Evolutionary conservation across 2,888 invertebrate species (phyloP).

Genomic region (Poecilus cupreus): DNA sequence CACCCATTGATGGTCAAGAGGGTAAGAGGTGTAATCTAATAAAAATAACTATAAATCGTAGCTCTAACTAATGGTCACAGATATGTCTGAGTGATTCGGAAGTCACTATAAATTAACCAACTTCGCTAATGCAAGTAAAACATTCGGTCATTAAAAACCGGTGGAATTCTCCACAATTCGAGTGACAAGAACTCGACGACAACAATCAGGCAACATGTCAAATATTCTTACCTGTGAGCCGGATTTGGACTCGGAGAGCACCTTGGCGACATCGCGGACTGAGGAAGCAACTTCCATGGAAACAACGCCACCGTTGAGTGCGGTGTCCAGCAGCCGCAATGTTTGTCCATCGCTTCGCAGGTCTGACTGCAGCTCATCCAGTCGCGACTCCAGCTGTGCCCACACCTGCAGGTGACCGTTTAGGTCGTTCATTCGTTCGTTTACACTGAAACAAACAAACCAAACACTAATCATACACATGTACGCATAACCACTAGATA

Average conservation of each 20-base stretch:
- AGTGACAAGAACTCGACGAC: too few relatives aligned
- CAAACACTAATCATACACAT: background rate
- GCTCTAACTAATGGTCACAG: too few relatives aligned
- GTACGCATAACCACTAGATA: background rate
- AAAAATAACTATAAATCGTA: too few relatives aligned
- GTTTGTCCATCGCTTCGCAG: constrained; percentile 82
- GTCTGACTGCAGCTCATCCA: constrained; percentile 85
- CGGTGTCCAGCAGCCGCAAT: constrained; percentile 74
- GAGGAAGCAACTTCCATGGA: constrained; percentile 75
- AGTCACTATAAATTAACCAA: too few relatives aligned
- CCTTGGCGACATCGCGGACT: constrained; percentile 76
- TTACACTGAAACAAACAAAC: constrained; percentile 76
- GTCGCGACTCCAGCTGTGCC: constrained; percentile 85
- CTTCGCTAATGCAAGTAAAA: too few relatives aligned
- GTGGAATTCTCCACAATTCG: too few relatives aligned
- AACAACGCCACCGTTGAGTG: constrained; percentile 71
- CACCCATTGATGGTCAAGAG: too few relatives aligned
- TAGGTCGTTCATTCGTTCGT: constrained; percentile 81
- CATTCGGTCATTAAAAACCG: too few relatives aligned
- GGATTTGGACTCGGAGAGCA: constrained; percentile 74
- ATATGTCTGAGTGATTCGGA: too few relatives aligned
- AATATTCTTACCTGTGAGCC: constrained; percentile 22
- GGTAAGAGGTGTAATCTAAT: too few relatives aligned
- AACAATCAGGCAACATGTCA: background rate
- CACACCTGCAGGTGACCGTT: constrained; percentile 83